Evolutionary conservation across 2,888 invertebrate species (phyloP).

Genomic region (Netelia melanura): DNA sequence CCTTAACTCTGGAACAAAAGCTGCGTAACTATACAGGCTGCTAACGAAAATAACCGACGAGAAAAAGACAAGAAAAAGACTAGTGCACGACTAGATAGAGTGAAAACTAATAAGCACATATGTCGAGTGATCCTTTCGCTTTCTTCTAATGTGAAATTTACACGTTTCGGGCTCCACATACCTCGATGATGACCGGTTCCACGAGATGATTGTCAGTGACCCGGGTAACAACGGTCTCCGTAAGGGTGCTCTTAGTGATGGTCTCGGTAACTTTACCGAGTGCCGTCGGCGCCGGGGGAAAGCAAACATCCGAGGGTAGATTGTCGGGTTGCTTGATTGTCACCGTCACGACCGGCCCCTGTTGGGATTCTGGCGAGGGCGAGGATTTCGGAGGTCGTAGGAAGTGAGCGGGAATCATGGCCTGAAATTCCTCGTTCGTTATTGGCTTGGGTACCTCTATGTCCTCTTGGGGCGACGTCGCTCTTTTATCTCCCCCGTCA

Average conservation of each 20-base stretch:
- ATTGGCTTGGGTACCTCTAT: slow-evolving; percentile 92
- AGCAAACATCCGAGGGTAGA: slow-evolving; percentile 89
- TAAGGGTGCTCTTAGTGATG: slow-evolving; percentile 98
- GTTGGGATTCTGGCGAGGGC: slow-evolving; percentile 84
- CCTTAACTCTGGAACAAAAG: background rate
- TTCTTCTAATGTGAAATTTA: background rate
- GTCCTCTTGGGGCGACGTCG: slow-evolving; percentile 86
- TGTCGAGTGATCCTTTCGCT: background rate
- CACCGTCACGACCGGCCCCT: slow-evolving; percentile 90
- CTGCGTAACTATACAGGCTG: background rate
- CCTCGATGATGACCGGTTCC: slow-evolving; percentile 95
- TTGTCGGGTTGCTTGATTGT: slow-evolving; percentile 91
- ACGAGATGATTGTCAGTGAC: slow-evolving; percentile 96
- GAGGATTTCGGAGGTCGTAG: slow-evolving; percentile 86
- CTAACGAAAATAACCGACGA: background rate
- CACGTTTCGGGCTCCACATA: slow-evolving; percentile 85
- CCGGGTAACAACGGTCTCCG: slow-evolving; percentile 97
- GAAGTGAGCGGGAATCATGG: slow-evolving; percentile 97
- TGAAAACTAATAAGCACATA: background rate
- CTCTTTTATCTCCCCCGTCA: slow-evolving; percentile 81
- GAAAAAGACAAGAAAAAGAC: slow-evolving; percentile 1
- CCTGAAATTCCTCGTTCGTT: slow-evolving; percentile 97
- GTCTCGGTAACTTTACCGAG: slow-evolving; percentile 96
- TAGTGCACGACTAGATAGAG: background rate
- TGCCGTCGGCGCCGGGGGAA: slow-evolving; percentile 93